Base-by-base conservation (phyloP, 2,888 invertebrate species). In the Orchesellides sinensis region DNA sequence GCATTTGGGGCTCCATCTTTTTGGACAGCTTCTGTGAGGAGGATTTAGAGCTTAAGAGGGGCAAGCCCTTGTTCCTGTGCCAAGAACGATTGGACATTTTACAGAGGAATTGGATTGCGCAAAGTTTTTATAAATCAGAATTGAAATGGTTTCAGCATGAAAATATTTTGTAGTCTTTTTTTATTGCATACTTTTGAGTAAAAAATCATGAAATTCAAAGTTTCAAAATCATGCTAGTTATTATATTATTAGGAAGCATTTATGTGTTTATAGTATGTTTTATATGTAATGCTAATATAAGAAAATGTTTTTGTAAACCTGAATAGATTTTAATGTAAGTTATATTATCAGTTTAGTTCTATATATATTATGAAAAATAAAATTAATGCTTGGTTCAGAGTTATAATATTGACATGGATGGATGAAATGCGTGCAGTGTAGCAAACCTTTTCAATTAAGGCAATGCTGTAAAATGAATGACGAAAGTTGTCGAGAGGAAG, bases 1-100 rank as follows among this genome's bases (percentile, higher is more conserved):
- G 84, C 69, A 75, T 75, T 21, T 86, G 86, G 86, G 86, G 86
- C 21, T 83, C 83, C 17, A 78, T 86, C n/a, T 86, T 81, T 69
- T 56, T 86, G 40, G 86, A 86, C 61, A 79, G 68, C 27, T 84
- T 73, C 54, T 84, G 83, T 17, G 86, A 86, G 52, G 84, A 84
- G 45, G 86, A 86, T 79, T 54, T 83, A 47, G 84, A 84, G 69
- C 73, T 84, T 52, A 73, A 77, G 45, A 72, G 84, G 75, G 86
- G 86, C 14, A 84, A 83, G 65, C 84, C 86, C 40, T 25, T 86
- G 45, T 81, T 79, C 68, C 72, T 86, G 45, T 83, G 83, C 77
- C 78, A 81, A 74, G 84, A 86, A 35, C 68, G 86, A 59, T 79
- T 78, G 69, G 74, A 74, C 27, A 83, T 86, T 74, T 56, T 86